Conservation (phyloP, 2,888 invertebrate genomes). For the Epinotia ramella region DNA sequence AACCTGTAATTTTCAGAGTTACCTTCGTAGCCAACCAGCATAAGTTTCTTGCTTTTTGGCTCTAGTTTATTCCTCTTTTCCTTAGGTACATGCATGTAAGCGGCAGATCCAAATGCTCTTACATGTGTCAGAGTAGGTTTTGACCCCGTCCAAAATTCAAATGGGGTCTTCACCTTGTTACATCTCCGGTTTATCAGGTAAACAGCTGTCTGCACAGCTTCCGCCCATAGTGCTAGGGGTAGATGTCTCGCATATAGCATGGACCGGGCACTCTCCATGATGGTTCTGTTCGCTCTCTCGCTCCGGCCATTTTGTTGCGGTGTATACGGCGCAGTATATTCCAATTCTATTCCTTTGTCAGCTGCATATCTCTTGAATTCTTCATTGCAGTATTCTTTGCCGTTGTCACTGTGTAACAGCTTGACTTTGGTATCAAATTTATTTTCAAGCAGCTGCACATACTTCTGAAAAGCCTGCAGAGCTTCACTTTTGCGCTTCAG, state of each 20-base stretch:
- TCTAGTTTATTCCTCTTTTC: slow-evolving; percentile 23
- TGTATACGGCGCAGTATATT: not conserved
- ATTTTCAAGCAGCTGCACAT: not conserved
- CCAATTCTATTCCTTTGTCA: not conserved
- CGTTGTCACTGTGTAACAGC: not conserved
- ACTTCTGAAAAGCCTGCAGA: not conserved
- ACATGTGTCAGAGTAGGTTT: not conserved
- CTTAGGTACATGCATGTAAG: slow-evolving; percentile 13
- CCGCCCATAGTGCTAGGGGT: not conserved
- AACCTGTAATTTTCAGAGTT: slow-evolving; percentile 10
- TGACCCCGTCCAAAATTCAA: not conserved
- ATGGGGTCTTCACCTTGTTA: not conserved
- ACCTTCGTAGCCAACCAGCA: slow-evolving; percentile 20
- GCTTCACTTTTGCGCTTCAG: not conserved
- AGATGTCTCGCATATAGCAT: not conserved
- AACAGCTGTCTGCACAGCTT: not conserved
- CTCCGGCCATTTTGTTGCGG: not conserved
- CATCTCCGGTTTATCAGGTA: not conserved
- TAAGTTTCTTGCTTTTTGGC: slow-evolving; percentile 14
- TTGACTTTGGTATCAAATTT: not conserved
- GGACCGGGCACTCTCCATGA: not conserved
- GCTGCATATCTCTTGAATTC: not conserved
- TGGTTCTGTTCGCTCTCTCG: not conserved
- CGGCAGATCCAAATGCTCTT: not conserved
- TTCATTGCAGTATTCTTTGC: not conserved